These are phyloP conservation scores for Porites lobata DNA, from an alignment of 92 coral and sea anemone genomes.

Conservation along the genomic window DNA sequence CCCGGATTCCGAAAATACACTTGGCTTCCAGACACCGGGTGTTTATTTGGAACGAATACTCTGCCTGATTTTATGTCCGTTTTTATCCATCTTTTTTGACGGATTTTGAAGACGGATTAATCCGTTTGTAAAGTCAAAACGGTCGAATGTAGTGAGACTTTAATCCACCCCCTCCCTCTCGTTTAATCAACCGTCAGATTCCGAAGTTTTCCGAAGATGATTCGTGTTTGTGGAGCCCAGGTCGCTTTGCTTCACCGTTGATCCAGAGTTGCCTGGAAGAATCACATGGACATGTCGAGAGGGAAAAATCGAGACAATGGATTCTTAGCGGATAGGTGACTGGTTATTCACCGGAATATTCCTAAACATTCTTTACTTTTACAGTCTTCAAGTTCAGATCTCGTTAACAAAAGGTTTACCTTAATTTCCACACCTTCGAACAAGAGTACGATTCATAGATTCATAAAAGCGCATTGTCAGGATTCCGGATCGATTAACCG, in stretches of 20 bases:
- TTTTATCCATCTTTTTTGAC: no score
- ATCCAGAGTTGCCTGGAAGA: background rate
- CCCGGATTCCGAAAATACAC: no score
- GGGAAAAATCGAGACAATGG: background rate
- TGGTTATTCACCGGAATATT: background rate
- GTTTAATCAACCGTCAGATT: background rate
- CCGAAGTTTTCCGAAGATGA: slow-evolving; percentile 8
- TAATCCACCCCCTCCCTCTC: no score
- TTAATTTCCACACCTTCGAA: background rate
- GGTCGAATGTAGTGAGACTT: no score
- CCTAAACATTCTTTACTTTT: background rate
- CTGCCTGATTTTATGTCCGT: no score
- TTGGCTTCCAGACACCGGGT: no score
- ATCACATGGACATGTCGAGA: background rate
- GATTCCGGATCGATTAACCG: background rate
- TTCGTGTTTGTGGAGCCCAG: background rate
- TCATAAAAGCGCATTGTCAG: background rate
- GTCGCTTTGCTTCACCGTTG: slow-evolving; percentile 1
- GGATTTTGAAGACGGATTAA: no score
- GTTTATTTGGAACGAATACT: no score
- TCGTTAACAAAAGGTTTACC: background rate
- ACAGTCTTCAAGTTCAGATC: background rate
- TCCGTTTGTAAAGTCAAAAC: no score
- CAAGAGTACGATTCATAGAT: background rate
- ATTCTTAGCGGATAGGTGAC: background rate